Base-by-base conservation (phyloP, 2,797 vertebrate species). In the Apodemus agrarius region DNA sequence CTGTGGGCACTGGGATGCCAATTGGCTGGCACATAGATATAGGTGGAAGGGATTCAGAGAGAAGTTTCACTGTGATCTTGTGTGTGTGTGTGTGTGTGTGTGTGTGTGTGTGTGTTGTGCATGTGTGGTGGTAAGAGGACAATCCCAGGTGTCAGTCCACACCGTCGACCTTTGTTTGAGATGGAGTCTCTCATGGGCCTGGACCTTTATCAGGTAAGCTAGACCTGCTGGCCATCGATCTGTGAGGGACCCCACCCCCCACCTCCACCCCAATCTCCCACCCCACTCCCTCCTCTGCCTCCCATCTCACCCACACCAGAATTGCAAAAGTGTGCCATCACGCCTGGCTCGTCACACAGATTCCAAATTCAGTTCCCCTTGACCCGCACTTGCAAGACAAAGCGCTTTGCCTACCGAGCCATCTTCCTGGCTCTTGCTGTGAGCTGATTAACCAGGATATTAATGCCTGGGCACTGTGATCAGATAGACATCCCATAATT, bases 1-100 rank as follows among this genome's bases (percentile, higher is more conserved):
- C 31, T 67, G 17, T 7, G 17, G 2, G 1, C 0, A 17, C 26
- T 31, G 4, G 37, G 8, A 29, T 0, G 13, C 49, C 65, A 19
- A 3, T 1, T 10, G 9, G 11, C 3, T 22, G 1, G 26, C 0
- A 9, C 6, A 1, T 6, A 13, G 29, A 1, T 11, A n/a, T n/a
- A 43, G 14, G 16, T 3, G 1, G 13, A 34, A 13, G 37, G 22
- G 17, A 6, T 6, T 2, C 4, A 5, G 2, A 43, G 22, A 49
- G 26, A 16, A 1, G 4, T 43, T 31, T 49, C n/a, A 74, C 52
- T 57, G 2, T 24, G 31, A 37, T 65, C 3, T 6, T 22, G 37
- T 31, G 37, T 31, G 57, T 17, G 59, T 13, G 26, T 34, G 29
- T 67, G 63, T 67, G 31, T 69, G 84, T 37, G 65, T 86, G 83